Percentiles rank a stretch among this genome's conserved stretches.
These are phyloP conservation scores for Choristoneura rosaceana DNA, from an alignment of 2,888 invertebrate genomes.

Conservation along the genomic window DNA sequence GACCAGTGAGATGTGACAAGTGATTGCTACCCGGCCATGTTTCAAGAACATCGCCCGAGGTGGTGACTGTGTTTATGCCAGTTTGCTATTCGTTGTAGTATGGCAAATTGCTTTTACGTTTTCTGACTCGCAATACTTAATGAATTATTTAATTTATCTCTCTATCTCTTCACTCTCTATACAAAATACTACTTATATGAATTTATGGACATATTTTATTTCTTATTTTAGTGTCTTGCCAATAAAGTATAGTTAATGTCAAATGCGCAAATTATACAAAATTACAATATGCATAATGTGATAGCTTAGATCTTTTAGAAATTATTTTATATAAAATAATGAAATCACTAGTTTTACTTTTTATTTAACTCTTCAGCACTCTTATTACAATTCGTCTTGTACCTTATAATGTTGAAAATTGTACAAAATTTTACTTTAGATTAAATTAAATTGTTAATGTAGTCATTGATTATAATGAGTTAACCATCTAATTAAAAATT, in stretches of 20 bases:
- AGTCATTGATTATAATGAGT: conserved; percentile 71
- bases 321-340: conserved; percentile 55
- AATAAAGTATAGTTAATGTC: conserved; percentile 75
- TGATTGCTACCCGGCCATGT: conserved; percentile 74
- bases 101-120: conserved; percentile 75
- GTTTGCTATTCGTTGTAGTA: conserved; percentile 80
- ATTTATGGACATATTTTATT: conserved; percentile 69
- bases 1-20: conserved; percentile 62
- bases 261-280: conserved; percentile 64
- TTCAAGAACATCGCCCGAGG: conserved; percentile 76
- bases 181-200: conserved; percentile 70
- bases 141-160: conserved; percentile 61
- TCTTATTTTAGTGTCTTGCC: conserved; percentile 79
- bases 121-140: conserved; percentile 62
- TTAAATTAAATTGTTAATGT: conserved; percentile 59
- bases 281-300: conserved; percentile 76
- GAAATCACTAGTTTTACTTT: conserved; percentile 61
- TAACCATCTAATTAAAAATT: conserved; percentile 70
- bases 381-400: conserved; percentile 51
- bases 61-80: conserved; percentile 60
- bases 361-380: conserved; percentile 61
- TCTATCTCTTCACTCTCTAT: conserved; percentile 81
- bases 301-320: conserved; percentile 80
- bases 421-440: conserved; percentile 78
- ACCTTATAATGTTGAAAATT: conserved; percentile 62